A percentile compares a stretch with the other conserved stretches of the same genome.
Conservation (phyloP, 2,113 vertebrate genomes). For the Larimichthys polyactis region DNA sequence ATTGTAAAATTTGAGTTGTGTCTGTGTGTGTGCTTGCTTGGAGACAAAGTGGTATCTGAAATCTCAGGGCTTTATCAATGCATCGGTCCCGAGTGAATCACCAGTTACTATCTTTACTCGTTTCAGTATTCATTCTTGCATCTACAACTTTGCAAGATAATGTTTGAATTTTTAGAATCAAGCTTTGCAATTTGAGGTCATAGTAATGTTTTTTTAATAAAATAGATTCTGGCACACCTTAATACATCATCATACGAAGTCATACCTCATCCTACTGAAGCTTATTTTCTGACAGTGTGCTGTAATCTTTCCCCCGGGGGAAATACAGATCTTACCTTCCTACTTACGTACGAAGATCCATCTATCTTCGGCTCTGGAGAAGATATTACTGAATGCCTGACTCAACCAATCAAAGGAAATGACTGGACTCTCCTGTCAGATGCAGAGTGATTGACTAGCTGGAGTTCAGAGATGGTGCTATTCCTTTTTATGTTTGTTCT, state of each 20-base stretch:
- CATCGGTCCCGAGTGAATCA: not conserved
- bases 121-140: not conserved
- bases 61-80: not conserved
- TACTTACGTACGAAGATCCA: constrained; percentile 18
- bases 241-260: constrained; percentile 6
- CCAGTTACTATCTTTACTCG: not conserved
- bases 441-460: constrained; percentile 51
- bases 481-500: constrained; percentile 64
- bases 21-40: constrained; percentile 11
- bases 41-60: not conserved
- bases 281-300: constrained; percentile 7
- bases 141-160: not conserved
- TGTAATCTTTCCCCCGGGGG: not conserved
- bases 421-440: constrained; percentile 46
- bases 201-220: not conserved
- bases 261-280: constrained; percentile 16
- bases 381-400: constrained; percentile 61
- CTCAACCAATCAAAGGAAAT: constrained; percentile 60
- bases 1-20: constrained; percentile 17
- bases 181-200: constrained; percentile 5
- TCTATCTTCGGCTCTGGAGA: constrained; percentile 62
- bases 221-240: constrained; percentile 9
- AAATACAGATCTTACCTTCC: constrained; percentile 28
- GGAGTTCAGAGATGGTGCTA: constrained; percentile 35
- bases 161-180: constrained; percentile 35